Conservation (phyloP, 2,113 vertebrate species). For the Nerophis ophidion region DNA sequence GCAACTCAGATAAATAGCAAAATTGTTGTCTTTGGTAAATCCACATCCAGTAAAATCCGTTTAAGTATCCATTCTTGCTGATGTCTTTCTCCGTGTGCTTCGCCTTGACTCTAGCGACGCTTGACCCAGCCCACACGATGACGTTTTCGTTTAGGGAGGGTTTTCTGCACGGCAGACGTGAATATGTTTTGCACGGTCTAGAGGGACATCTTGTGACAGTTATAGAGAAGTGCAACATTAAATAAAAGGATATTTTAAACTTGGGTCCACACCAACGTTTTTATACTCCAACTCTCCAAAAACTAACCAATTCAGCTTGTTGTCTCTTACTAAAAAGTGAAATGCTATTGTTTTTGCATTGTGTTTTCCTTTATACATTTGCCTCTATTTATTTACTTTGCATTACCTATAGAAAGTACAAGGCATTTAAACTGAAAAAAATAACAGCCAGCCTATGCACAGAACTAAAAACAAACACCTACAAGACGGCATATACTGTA, state of each 20-base stretch:
- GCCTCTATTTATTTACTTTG: not conserved
- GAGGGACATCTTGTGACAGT: conserved; percentile 53
- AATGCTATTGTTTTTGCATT: not conserved
- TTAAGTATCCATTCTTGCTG: conserved; percentile 9
- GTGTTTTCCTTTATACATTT: not conserved
- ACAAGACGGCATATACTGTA: not conserved
- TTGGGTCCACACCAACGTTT: too few species aligned
- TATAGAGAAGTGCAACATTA: not conserved
- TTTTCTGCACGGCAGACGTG: not conserved
- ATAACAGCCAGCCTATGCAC: not conserved
- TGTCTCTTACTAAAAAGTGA: too few species aligned
- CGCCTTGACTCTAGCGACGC: conserved; percentile 16
- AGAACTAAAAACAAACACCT: not conserved
- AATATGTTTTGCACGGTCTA: conserved; percentile 47
- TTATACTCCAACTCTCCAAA: too few species aligned
- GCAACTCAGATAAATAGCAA: not conserved
- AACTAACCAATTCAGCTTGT: too few species aligned
- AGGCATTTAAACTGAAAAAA: not conserved
- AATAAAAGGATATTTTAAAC: not conserved
- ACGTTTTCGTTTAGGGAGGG: conserved; percentile 44
- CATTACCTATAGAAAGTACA: not conserved
- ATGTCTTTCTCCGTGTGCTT: not conserved
- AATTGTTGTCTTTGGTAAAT: not conserved
- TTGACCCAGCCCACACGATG: conserved; percentile 15
- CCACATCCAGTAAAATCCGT: not conserved